Percentiles rank a stretch among this genome's conserved stretches.
Evolutionary conservation across 2,113 vertebrate genomes (phyloP).

Genomic region (Alligator sinensis): DNA sequence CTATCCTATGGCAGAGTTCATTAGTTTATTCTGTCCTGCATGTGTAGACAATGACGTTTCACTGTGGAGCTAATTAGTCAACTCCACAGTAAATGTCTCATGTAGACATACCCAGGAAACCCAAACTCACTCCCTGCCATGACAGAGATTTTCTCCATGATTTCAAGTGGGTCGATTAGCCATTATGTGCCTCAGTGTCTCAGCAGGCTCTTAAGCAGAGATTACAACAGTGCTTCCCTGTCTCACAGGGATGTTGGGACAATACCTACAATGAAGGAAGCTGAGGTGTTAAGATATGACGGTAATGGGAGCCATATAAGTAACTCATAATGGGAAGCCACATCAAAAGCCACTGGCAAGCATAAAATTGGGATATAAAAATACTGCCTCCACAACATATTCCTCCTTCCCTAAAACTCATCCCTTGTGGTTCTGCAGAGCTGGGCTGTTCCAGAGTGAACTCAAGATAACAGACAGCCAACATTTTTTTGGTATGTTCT

Average conservation of each 20-base stretch:
- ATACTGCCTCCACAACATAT: neutral
- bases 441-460: neutral
- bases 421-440: neutral
- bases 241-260: neutral
- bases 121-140: neutral
- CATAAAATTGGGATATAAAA: neutral
- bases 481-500: neutral
- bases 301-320: neutral
- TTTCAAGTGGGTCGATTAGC: neutral
- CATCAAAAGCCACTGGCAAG: neutral
- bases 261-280: neutral
- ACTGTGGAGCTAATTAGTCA: too few relatives aligned
- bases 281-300: neutral
- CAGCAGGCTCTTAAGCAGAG: neutral
- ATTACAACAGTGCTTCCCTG: neutral
- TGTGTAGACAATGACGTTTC: too few relatives aligned
- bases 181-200: neutral
- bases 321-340: neutral
- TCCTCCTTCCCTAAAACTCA: too few relatives aligned
- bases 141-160: neutral
- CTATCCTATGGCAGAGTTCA: too few relatives aligned
- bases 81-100: too few relatives aligned
- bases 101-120: neutral
- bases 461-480: neutral
- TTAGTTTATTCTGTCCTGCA: too few relatives aligned